Evolutionary conservation across 2,888 invertebrate genomes (phyloP).

Genomic region (Argyresthia albistria): DNA sequence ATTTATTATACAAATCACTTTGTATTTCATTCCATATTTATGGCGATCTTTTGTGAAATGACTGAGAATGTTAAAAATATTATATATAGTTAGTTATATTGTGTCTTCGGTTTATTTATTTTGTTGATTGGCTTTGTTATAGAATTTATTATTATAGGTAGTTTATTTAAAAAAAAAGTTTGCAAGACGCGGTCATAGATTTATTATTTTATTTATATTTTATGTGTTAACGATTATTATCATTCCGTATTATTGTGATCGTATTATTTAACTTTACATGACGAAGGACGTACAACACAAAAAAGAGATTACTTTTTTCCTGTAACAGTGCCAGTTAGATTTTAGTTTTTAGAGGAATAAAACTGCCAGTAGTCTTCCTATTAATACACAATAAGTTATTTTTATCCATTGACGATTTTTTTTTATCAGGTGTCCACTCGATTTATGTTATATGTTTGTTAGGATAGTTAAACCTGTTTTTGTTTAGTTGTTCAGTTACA

Average conservation of each 20-base stretch:
- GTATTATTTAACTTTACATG: neutral
- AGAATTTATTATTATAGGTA: neutral
- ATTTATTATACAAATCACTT: neutral
- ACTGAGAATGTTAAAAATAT: neutral
- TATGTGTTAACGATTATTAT: no score
- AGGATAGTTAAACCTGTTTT: no score
- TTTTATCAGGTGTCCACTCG: no score
- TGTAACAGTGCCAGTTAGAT: conserved; percentile 3
- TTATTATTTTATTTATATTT: no score
- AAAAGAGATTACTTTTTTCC: neutral
- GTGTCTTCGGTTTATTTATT: neutral
- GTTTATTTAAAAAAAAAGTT: neutral
- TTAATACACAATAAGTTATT: neutral
- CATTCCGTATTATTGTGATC: neutral
- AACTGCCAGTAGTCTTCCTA: conserved; percentile 19
- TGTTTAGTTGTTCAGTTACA: no score
- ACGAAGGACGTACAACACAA: neutral
- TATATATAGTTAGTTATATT: neutral
- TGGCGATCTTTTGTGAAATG: conserved; percentile 1
- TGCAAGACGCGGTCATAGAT: no score
- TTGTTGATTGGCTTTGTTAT: neutral
- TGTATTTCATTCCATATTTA: conserved; percentile 1
- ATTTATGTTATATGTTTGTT: no score
- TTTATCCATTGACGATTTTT: no score
- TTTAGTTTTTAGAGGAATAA: neutral